Evolutionary conservation across 2,113 vertebrate genomes (phyloP).

Genomic region (Antidorcas marsupialis): DNA sequence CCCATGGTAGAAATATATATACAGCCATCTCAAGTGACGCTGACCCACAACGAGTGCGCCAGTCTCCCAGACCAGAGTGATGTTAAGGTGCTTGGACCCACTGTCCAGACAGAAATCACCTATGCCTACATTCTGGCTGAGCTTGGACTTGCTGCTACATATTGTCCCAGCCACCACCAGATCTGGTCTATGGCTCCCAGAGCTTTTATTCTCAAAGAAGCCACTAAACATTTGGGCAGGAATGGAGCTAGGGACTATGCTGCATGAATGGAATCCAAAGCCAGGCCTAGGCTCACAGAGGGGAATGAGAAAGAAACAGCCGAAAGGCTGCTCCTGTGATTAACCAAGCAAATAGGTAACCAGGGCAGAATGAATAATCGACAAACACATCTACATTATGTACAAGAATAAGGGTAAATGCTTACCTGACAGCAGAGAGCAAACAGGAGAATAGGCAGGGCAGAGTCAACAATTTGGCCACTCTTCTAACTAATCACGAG

Average conservation of each 20-base stretch:
- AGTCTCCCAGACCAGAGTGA: not conserved
- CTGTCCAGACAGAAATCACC: not conserved
- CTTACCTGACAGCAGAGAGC: not conserved
- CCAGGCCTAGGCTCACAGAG: not conserved
- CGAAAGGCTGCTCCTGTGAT: not conserved
- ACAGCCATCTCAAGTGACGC: not conserved
- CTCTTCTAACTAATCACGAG: slow-evolving; percentile 49
- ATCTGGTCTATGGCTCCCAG: not conserved
- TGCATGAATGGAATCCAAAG: not conserved
- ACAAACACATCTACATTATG: not conserved
- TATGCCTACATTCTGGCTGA: not conserved
- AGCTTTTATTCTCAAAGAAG: slow-evolving; percentile 8
- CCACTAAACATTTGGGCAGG: not conserved
- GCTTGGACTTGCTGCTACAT: not conserved
- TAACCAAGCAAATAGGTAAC: not conserved
- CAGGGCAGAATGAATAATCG: not conserved
- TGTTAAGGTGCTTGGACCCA: not conserved
- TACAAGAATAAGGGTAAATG: not conserved
- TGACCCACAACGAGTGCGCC: not conserved
- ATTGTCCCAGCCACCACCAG: not conserved
- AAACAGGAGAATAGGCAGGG: not conserved
- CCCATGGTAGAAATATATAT: not conserved
- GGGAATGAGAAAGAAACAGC: not conserved
- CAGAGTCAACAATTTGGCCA: slow-evolving; percentile 14
- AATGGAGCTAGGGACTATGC: not conserved